phyloP scores from a whole-genome alignment of 2,888 invertebrate species.

The Chrysina gloriosa region DNA sequence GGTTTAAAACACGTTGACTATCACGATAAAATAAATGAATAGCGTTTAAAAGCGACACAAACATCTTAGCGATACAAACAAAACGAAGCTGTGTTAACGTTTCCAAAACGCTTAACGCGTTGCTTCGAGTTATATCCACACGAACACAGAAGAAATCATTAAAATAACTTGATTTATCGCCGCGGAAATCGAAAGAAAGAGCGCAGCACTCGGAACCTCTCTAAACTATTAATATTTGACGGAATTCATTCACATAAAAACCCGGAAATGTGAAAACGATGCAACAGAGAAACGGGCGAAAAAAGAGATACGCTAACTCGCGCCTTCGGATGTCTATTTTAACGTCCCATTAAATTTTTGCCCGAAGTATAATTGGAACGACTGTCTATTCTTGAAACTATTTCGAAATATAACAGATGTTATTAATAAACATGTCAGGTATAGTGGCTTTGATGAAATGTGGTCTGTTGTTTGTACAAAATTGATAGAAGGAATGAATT shows the following conservation, averaged over 20 bases:
- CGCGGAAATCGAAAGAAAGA: neutral
- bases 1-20: too few species aligned
- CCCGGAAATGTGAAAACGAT: constrained; percentile 1
- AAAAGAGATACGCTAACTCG: neutral
- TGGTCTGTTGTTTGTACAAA: too few species aligned
- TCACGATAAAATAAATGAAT: too few species aligned
- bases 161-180: neutral
- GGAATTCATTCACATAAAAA: constrained; percentile 18
- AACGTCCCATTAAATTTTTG: constrained; percentile 1
- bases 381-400: neutral
- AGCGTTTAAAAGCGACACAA: too few species aligned
- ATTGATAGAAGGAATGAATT: too few species aligned
- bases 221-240: neutral
- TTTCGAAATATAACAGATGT: neutral
- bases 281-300: neutral
- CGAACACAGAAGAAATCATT: neutral
- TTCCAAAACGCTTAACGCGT: too few species aligned
- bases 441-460: too few species aligned
- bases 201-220: neutral
- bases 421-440: neutral
- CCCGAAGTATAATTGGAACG: neutral
- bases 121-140: neutral
- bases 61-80: too few species aligned
- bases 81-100: too few species aligned
- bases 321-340: neutral